These are phyloP conservation scores for Tiliacea aurago DNA, from an alignment of 2,888 invertebrate species.

Conservation along the genomic window DNA sequence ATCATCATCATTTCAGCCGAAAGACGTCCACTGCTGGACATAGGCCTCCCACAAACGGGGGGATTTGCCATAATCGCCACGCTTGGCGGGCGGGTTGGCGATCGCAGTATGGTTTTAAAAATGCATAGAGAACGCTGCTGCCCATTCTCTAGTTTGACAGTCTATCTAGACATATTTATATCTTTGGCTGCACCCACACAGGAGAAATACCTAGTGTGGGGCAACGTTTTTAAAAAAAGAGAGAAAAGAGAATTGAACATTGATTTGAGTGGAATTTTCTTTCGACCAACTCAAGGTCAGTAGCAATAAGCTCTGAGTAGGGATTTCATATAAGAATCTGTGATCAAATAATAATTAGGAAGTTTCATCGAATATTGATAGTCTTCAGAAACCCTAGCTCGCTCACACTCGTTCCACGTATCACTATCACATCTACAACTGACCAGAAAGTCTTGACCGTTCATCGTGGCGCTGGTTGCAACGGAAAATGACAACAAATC, in stretches of 20 bases:
- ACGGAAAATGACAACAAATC: neutral
- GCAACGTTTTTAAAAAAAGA: too few species aligned
- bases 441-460: slow-evolving; percentile 12
- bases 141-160: too few species aligned
- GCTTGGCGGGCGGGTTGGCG: too few species aligned
- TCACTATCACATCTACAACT: neutral
- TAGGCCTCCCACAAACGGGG: too few species aligned
- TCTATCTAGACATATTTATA: too few species aligned
- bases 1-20: too few species aligned
- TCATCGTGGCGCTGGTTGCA: neutral
- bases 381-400: neutral
- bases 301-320: neutral
- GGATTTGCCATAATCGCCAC: too few species aligned
- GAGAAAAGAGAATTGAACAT: neutral
- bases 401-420: neutral
- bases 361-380: slow-evolving; percentile 2
- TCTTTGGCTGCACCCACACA: too few species aligned
- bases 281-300: neutral
- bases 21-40: too few species aligned
- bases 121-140: too few species aligned
- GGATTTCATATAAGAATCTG: slow-evolving; percentile 16
- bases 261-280: neutral
- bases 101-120: too few species aligned
- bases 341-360: neutral
- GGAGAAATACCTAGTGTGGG: too few species aligned